Base-by-base conservation (phyloP, 30 jellyfish, hydroid and myxozoan species). In the Aurelia sp. region DNA sequence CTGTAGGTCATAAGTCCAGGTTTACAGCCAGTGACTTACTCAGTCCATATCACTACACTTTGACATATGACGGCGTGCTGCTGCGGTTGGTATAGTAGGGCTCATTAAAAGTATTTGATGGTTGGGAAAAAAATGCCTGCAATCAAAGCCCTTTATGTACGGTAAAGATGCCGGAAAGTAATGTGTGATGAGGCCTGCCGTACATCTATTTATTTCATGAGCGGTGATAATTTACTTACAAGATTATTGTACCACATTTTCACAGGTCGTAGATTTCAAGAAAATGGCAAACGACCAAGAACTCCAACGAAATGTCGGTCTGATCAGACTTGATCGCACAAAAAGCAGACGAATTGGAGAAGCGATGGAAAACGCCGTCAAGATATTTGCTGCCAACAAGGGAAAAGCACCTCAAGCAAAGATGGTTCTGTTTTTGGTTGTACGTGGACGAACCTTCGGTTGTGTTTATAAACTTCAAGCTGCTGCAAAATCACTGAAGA, bases 371-470 rank as follows among this genome's bases (percentile, higher is more conserved):
- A 70, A 35, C 21, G 85, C 55, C 11, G 78, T 40, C 50, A 82
- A 82, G 35, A 48, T 82, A 11, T 82, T 82, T 63, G 22, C 91
- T 12, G 79, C 71, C 15, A 82, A 82, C 71, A 82, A 82, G 41
- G 67, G 74, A 9, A 73, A 77, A 50, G 74, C 73, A 0, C 85
- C 85, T 13, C 81, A 47, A 17, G 90, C 86, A 7, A 87, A 79
- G 44, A 77, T 58, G 87, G 87, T 71, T 15, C 75, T 87, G 76
- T 73, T 87, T 30, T 55, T 87, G 78, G 20, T 87, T 51, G 87
- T 87, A 23, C 74, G 87, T 15, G 96, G 96, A 7, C 74, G 96
- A 22, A 87, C 96, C 23, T 73, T 59, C 58, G 96, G 96, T 11
- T 87, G 96, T 72, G 86, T 87, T 50, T 87, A 77, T 91, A 87